phyloP scores from a whole-genome alignment of 2,113 vertebrate genomes.

The Strix uralensis region DNA sequence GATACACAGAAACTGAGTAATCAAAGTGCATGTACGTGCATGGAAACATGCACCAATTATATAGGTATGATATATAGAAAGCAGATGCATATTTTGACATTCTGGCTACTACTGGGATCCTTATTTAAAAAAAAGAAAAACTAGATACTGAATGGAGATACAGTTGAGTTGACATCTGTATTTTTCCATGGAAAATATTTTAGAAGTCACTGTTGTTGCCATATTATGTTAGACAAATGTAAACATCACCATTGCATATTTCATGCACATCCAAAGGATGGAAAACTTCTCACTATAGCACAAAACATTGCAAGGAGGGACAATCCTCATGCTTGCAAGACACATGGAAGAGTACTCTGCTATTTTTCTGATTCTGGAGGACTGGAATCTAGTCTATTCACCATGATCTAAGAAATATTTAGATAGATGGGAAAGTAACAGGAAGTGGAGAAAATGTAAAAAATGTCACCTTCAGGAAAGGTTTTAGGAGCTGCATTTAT shows the following conservation, averaged over 20 bases:
- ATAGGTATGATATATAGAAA: neutral
- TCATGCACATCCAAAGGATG: neutral
- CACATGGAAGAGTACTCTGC: neutral
- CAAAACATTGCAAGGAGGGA: neutral
- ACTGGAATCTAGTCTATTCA: neutral
- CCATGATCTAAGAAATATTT: neutral
- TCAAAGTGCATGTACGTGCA: neutral
- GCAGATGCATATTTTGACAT: neutral
- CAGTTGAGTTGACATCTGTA: neutral
- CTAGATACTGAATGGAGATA: neutral
- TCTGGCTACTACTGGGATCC: neutral
- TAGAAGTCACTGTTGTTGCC: neutral
- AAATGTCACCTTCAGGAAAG: neutral
- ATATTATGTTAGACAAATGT: neutral
- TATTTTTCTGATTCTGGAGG: neutral
- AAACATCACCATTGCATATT: neutral
- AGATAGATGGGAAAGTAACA: neutral
- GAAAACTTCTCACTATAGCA: neutral
- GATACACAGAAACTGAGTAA: neutral
- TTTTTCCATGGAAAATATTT: neutral
- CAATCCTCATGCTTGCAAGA: neutral
- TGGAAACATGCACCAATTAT: neutral
- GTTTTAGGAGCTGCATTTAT: neutral
- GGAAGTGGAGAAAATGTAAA: neutral
- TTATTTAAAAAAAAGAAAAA: neutral